These are phyloP conservation scores for Apostichopus californicus DNA, from an alignment of 35 echinoderm and acorn worm species.

Conservation along the genomic window DNA sequence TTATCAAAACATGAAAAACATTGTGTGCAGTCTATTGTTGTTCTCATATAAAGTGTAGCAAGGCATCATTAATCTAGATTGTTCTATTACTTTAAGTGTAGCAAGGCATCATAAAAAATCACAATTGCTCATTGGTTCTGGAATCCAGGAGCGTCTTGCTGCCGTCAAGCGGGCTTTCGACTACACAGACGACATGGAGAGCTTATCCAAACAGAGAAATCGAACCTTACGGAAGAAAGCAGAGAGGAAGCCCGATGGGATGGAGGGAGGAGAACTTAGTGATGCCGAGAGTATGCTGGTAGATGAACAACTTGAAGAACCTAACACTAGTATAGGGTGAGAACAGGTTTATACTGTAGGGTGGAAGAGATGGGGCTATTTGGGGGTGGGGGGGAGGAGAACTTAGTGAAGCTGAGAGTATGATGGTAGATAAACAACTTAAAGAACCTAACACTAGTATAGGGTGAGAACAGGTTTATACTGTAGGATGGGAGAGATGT, in stretches of 20 bases:
- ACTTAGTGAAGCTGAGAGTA: constrained; percentile 21
- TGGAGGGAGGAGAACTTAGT: constrained; percentile 6
- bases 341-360: neutral
- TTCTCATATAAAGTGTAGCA: too few relatives aligned
- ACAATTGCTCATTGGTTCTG: too few relatives aligned
- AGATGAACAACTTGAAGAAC: constrained; percentile 27
- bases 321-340: constrained; percentile 29
- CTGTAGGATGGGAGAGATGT: too few relatives aligned
- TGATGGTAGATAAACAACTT: neutral
- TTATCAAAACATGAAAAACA: too few relatives aligned
- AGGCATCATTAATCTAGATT: too few relatives aligned
- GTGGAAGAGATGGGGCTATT: too few relatives aligned
- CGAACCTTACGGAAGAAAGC: constrained; percentile 47
- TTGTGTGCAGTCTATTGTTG: too few relatives aligned
- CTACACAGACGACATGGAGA: constrained; percentile 66
- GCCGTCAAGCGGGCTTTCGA: constrained; percentile 72
- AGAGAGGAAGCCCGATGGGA: neutral
- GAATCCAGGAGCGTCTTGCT: constrained; percentile 63
- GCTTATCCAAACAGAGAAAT: constrained; percentile 48
- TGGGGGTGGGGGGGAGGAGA: too few relatives aligned
- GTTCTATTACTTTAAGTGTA: too few relatives aligned
- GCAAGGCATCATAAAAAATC: too few relatives aligned
- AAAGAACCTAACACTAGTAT: constrained; percentile 28
- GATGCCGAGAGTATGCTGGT: constrained; percentile 29
- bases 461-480: constrained; percentile 4